phyloP scores from a whole-genome alignment of 2,888 invertebrate species.

The Callyntrura sp. region DNA sequence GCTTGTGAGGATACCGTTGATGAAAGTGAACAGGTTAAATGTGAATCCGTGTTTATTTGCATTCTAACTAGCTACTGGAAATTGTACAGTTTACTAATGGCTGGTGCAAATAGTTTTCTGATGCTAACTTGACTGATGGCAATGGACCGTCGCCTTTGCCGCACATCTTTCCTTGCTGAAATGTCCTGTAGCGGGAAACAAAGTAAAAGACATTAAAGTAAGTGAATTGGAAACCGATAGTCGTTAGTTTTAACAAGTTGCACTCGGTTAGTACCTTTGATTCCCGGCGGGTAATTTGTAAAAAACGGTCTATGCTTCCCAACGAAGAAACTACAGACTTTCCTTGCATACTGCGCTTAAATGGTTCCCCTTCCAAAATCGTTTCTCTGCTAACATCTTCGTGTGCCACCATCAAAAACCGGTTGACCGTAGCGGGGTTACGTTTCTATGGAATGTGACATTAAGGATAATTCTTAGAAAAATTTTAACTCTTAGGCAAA shows the following conservation, averaged over 20 bases:
- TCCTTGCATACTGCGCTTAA: background rate
- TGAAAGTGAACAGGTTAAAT: no score
- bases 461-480: no score
- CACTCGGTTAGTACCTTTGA: conserved; percentile 63
- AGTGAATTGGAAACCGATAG: conserved; percentile 1
- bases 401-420: conserved; percentile 78
- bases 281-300: conserved; percentile 44
- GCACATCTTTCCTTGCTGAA: conserved; percentile 60
- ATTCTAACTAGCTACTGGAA: no score
- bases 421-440: conserved; percentile 69
- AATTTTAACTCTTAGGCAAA: no score
- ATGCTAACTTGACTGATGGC: conserved; percentile 70
- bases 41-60: no score
- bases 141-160: conserved; percentile 69
- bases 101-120: no score
- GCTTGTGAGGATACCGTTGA: no score
- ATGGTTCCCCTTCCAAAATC: conserved; percentile 52
- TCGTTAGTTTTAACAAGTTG: no score
- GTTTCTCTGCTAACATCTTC: conserved; percentile 78
- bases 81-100: no score
- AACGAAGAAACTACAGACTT: conserved; percentile 50
- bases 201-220: no score
- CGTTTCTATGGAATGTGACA: conserved; percentile 53
- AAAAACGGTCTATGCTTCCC: conserved; percentile 59
- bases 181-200: conserved; percentile 35